phyloP scores from a whole-genome alignment of 2,888 invertebrate genomes.

The Metalampra italica region DNA sequence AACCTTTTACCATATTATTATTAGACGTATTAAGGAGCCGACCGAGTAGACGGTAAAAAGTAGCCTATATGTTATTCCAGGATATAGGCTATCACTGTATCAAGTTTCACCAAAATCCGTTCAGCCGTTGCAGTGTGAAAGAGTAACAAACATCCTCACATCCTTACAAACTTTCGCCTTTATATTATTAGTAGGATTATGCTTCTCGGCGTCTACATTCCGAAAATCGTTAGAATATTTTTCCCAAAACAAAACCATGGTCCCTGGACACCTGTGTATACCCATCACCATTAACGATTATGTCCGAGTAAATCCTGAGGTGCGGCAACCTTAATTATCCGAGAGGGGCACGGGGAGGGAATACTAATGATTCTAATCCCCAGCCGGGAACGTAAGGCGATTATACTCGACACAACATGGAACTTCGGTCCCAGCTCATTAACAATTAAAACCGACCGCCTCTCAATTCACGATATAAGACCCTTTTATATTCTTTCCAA shows the following conservation, averaged over 20 bases:
- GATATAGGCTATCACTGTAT: too few species aligned
- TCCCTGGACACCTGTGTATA: not conserved
- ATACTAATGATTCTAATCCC: conserved; percentile 5
- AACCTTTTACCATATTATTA: too few species aligned
- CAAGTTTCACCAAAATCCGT: too few species aligned
- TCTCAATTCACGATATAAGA: not conserved
- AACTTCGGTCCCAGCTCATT: conserved; percentile 5
- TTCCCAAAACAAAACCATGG: not conserved
- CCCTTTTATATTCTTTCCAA: not conserved
- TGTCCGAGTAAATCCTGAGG: not conserved
- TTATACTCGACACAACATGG: conserved; percentile 5
- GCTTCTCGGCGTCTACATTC: too few species aligned
- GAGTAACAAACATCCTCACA: too few species aligned
- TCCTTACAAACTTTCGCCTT: too few species aligned
- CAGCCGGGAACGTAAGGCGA: conserved; percentile 7
- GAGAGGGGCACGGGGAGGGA: not conserved
- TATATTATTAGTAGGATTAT: too few species aligned
- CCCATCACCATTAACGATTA: not conserved
- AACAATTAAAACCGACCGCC: conserved; percentile 3
- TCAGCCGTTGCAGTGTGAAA: too few species aligned
- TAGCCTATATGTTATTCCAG: too few species aligned
- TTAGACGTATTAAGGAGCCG: too few species aligned
- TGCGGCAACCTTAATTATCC: conserved; percentile 1
- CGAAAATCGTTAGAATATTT: too few species aligned
- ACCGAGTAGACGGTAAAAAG: too few species aligned